Evolutionary conservation across 2,797 vertebrate species (phyloP).

Genomic region (Cetoscarus ocellatus): DNA sequence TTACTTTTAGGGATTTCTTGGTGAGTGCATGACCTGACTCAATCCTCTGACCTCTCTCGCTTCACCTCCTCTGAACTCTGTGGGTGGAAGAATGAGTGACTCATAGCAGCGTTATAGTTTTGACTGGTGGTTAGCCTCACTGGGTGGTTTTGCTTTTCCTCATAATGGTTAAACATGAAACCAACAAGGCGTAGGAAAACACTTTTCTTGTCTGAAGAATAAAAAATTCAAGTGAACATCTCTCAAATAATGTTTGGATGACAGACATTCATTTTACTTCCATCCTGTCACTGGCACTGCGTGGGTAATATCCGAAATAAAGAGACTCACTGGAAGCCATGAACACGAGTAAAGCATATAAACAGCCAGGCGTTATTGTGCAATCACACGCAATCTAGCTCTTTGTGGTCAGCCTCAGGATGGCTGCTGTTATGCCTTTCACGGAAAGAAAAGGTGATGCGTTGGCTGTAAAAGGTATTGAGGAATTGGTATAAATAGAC

Average conservation of each 20-base stretch:
- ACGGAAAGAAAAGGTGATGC: not conserved
- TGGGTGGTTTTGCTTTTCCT: conserved; percentile 56
- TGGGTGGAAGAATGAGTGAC: conserved; percentile 56
- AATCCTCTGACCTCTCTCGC: conserved; percentile 23
- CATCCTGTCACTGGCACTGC: conserved; percentile 23
- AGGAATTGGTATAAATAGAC: not conserved
- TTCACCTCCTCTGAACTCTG: conserved; percentile 58
- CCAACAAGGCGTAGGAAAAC: conserved; percentile 43
- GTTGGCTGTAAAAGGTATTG: too few relatives aligned
- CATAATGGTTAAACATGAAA: conserved; percentile 47
- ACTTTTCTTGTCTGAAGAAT: conserved; percentile 43
- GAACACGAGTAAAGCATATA: conserved; percentile 12
- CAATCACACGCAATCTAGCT: conserved; percentile 23
- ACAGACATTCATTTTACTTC: conserved; percentile 35
- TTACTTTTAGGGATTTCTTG: conserved; percentile 38
- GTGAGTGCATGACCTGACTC: conserved; percentile 44
- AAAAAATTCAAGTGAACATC: conserved; percentile 35
- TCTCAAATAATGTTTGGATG: conserved; percentile 38
- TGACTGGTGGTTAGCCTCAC: conserved; percentile 57
- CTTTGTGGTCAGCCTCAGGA: conserved; percentile 18
- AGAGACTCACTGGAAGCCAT: conserved; percentile 8
- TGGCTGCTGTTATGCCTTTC: conserved; percentile 11
- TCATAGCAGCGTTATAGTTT: conserved; percentile 50
- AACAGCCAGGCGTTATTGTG: conserved; percentile 35
- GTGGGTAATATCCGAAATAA: conserved; percentile 37